Conservation (phyloP, 1,140 invertebrate genomes). For the Cecropterus lyciades region DNA sequence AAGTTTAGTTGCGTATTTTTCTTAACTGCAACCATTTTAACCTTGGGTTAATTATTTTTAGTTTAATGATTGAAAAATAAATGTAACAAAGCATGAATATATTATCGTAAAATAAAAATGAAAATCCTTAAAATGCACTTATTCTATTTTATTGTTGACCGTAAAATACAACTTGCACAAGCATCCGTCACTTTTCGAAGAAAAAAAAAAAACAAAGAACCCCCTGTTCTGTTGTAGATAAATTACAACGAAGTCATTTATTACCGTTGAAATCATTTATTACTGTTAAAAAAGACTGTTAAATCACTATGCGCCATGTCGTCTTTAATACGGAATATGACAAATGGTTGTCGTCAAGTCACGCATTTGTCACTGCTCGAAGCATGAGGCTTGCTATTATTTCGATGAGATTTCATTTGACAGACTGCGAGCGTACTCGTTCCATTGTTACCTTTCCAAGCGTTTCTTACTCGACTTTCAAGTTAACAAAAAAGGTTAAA, state of each 20-base stretch:
- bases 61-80: too few relatives aligned
- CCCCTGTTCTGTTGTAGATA: slow-evolving; percentile 1
- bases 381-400: slow-evolving; percentile 35
- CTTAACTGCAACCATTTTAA: neutral
- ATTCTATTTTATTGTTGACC: neutral
- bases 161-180: neutral
- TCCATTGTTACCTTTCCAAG: slow-evolving; percentile 43
- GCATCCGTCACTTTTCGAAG: neutral
- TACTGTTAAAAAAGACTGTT: slow-evolving; percentile 33
- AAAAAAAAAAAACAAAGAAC: slow-evolving; percentile 15
- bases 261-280: slow-evolving; percentile 25
- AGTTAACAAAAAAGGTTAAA: slow-evolving; percentile 33
- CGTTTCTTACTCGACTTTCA: slow-evolving; percentile 40
- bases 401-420: slow-evolving; percentile 46
- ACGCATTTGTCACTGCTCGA: slow-evolving; percentile 54
- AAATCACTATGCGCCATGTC: slow-evolving; percentile 36
- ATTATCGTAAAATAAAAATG: too few relatives aligned
- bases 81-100: too few relatives aligned
- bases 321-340: slow-evolving; percentile 48
- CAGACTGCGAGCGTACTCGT: slow-evolving; percentile 46
- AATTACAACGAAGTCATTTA: slow-evolving; percentile 24
- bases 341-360: slow-evolving; percentile 49
- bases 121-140: slow-evolving; percentile 3
- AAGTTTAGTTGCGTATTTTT: neutral
- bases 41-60: too few relatives aligned